Conservation (phyloP, 2,113 vertebrate species). For the Poeciliopsis turrubarensis region DNA sequence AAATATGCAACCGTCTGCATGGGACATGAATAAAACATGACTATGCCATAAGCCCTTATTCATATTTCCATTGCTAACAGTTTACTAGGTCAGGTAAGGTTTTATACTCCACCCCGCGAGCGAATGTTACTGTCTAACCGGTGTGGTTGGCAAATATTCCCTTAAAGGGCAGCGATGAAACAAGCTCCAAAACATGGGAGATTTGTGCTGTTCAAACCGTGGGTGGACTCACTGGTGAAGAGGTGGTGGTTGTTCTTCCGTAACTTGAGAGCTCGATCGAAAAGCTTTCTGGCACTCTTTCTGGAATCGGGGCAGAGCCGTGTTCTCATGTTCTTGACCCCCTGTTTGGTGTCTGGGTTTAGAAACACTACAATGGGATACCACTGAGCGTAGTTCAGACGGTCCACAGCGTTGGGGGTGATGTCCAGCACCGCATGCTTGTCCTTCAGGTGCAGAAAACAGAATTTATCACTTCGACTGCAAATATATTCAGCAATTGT, state of each 20-base stretch:
- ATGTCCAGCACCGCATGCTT: slow-evolving; percentile 98
- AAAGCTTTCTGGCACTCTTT: slow-evolving; percentile 95
- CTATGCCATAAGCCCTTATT: not conserved
- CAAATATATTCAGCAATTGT: not conserved
- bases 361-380: slow-evolving; percentile 98
- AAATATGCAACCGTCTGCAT: not conserved
- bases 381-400: slow-evolving; percentile 99
- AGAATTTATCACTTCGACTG: not conserved
- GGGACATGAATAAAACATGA: not conserved
- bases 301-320: slow-evolving; percentile 94
- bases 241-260: slow-evolving; percentile 99
- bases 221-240: slow-evolving; percentile 89
- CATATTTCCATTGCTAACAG: not conserved
- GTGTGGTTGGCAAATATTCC: no score
- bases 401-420: slow-evolving; percentile 98
- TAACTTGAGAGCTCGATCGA: slow-evolving; percentile 94
- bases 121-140: no score
- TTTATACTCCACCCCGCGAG: no score
- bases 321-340: slow-evolving; percentile 96
- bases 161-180: no score
- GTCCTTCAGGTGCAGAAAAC: slow-evolving; percentile 79
- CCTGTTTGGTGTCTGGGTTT: slow-evolving; percentile 97
- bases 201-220: not conserved
- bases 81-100: no score
- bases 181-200: not conserved